These are phyloP conservation scores for Isoperla grammatica DNA, from an alignment of 2,888 invertebrate genomes.

Conservation along the genomic window DNA sequence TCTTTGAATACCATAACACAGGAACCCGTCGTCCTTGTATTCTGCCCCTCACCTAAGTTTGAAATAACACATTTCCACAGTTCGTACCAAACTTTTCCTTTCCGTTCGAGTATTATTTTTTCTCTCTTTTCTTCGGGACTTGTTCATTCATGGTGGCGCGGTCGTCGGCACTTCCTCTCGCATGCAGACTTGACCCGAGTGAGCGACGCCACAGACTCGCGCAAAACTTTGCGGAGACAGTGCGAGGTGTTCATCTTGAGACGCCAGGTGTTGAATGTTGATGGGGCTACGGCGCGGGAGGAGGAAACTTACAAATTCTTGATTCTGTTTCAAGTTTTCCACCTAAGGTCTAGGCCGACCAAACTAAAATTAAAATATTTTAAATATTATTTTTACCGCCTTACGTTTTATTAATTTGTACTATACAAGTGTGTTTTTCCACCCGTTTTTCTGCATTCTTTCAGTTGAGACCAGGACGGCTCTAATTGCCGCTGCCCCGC, in stretches of 20 bases:
- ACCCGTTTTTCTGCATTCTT: neutral
- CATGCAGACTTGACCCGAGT: slow-evolving; percentile 22
- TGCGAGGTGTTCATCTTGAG: slow-evolving; percentile 23
- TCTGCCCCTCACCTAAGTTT: slow-evolving; percentile 1
- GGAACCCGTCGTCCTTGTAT: neutral
- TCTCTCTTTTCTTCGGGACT: slow-evolving; percentile 15
- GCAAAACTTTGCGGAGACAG: neutral
- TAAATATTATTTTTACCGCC: no score
- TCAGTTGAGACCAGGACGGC: neutral
- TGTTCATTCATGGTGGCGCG: slow-evolving; percentile 23
- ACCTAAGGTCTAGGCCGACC: neutral
- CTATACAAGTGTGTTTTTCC: neutral
- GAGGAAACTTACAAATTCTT: slow-evolving; percentile 5
- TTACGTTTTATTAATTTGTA: neutral
- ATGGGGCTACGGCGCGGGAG: slow-evolving; percentile 8
- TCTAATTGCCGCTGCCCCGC: slow-evolving; percentile 18
- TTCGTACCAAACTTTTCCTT: slow-evolving; percentile 15
- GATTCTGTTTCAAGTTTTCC: slow-evolving; percentile 4
- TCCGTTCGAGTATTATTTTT: slow-evolving; percentile 8
- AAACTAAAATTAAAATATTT: no score
- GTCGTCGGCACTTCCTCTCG: slow-evolving; percentile 18
- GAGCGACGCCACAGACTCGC: neutral
- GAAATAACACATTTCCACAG: slow-evolving; percentile 15
- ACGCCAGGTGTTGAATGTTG: slow-evolving; percentile 27
- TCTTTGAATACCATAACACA: neutral